phyloP scores from a whole-genome alignment of 2,888 invertebrate genomes.

The Orthosia gothica region DNA sequence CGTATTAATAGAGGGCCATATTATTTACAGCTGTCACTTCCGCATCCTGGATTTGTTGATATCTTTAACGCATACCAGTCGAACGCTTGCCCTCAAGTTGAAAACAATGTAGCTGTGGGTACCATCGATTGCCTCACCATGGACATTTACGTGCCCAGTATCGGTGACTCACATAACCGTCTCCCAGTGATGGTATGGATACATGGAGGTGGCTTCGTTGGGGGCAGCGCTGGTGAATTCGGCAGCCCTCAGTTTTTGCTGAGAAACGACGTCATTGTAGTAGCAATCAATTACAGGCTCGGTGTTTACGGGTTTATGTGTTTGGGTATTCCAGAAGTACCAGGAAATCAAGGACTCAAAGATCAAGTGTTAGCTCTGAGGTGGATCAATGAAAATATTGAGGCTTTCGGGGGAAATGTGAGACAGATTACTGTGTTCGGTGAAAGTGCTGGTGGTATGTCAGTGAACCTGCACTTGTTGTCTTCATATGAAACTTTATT shows the following conservation, averaged over 20 bases:
- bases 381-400: conserved; percentile 75
- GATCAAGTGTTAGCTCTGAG: conserved; percentile 71
- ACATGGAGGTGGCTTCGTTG: background rate
- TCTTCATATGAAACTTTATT: background rate
- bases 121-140: conserved; percentile 1
- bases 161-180: background rate
- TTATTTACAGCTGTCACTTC: background rate
- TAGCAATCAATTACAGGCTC: conserved; percentile 42
- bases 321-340: conserved; percentile 62
- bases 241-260: conserved; percentile 11
- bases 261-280: conserved; percentile 38
- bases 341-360: conserved; percentile 76
- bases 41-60: background rate
- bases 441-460: background rate
- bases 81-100: background rate
- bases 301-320: conserved; percentile 71
- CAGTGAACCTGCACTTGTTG: background rate
- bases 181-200: background rate
- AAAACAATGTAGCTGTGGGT: background rate
- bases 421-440: conserved; percentile 14
- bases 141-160: background rate
- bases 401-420: conserved; percentile 69
- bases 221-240: background rate
- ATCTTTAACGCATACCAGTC: background rate
- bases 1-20: background rate